Evolutionary conservation across 92 coral and sea anemone species (phyloP).

Genomic region (Porites evermanni): DNA sequence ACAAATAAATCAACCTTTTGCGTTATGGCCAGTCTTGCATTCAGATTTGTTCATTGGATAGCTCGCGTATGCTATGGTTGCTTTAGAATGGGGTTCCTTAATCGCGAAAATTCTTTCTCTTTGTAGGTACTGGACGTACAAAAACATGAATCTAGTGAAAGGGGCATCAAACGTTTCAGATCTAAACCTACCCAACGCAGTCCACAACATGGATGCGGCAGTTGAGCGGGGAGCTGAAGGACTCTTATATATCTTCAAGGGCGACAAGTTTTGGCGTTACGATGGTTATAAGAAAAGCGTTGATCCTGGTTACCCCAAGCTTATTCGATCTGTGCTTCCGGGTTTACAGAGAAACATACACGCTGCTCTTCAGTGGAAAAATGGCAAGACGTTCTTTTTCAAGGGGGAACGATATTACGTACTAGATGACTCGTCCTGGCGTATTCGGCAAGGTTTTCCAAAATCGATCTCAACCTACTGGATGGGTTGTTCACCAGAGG

Average conservation of each 20-base stretch:
- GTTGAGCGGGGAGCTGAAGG: conserved; percentile 71
- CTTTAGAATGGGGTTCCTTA: no score
- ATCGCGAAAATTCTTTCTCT: no score
- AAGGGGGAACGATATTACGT: conserved; percentile 69
- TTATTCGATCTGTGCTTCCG: conserved; percentile 43
- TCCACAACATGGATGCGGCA: conserved; percentile 79
- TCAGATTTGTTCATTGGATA: no score
- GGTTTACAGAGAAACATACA: conserved; percentile 67
- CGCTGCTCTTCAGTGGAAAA: conserved; percentile 72
- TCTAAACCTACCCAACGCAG: conserved; percentile 57
- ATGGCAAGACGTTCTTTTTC: conserved; percentile 74
- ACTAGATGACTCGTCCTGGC: conserved; percentile 49
- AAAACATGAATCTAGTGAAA: conserved; percentile 40
- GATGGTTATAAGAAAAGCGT: conserved; percentile 38
- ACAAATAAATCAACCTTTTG: no score
- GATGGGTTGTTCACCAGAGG: conserved; percentile 72
- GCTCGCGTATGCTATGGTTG: no score
- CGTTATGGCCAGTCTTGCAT: no score
- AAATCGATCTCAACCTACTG: conserved; percentile 60
- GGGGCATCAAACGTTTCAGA: conserved; percentile 62
- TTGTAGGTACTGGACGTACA: conserved; percentile 67
- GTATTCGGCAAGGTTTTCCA: conserved; percentile 47
- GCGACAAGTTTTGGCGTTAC: conserved; percentile 71
- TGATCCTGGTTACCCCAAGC: conserved; percentile 71
- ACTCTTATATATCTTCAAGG: conserved; percentile 76